A percentile compares a stretch with the other conserved stretches of the same genome.
Conservation (phyloP, 2,797 vertebrate genomes). For the Crotalus adamanteus region DNA sequence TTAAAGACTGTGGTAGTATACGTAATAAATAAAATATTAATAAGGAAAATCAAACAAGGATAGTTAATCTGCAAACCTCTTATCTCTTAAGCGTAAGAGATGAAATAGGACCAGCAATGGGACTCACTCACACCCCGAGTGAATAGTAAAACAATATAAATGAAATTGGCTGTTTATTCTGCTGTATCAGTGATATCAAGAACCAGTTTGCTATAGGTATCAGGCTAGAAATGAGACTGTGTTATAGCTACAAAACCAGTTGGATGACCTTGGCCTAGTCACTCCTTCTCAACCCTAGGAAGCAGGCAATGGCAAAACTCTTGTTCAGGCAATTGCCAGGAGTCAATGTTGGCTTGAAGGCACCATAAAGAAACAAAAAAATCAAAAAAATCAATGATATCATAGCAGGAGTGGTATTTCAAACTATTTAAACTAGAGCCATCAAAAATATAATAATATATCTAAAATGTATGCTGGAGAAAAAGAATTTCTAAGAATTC, state of each 20-base stretch:
- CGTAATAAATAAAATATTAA: background rate
- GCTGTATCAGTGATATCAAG: background rate
- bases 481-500: background rate
- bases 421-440: background rate
- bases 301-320: background rate
- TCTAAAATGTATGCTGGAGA: background rate
- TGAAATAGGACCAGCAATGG: background rate
- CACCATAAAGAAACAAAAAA: background rate
- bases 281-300: background rate
- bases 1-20: background rate
- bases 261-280: background rate
- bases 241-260: background rate
- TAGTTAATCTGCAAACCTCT: background rate
- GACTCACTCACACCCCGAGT: background rate
- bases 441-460: background rate
- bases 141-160: background rate
- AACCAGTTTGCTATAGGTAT: background rate
- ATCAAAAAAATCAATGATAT: background rate
- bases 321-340: background rate
- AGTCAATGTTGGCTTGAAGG: background rate
- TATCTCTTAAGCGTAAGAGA: background rate
- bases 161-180: background rate
- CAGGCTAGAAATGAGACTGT: background rate
- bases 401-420: background rate
- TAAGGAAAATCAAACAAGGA: background rate